Evolutionary conservation across 2,113 vertebrate species (phyloP).

Genomic region (Lophochroa leadbeateri): DNA sequence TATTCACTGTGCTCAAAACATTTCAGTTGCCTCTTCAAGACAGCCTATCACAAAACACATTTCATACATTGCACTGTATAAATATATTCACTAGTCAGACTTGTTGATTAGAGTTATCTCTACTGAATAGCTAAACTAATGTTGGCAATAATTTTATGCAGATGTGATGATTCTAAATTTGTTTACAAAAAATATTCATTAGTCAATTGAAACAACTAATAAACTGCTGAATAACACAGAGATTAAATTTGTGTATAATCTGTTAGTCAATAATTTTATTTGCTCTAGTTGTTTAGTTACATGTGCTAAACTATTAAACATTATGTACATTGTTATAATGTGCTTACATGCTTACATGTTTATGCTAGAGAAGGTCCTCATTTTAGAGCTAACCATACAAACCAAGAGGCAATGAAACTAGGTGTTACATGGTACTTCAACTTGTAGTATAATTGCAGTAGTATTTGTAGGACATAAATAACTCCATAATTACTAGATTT

Average conservation of each 20-base stretch:
- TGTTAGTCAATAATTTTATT: background rate
- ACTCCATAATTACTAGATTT: conserved; percentile 41
- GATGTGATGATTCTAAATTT: background rate
- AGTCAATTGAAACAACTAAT: background rate
- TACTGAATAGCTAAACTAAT: background rate
- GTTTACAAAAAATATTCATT: background rate
- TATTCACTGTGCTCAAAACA: background rate
- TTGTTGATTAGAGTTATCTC: background rate
- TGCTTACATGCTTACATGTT: background rate
- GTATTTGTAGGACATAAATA: conserved; percentile 62
- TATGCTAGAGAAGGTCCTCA: conserved; percentile 9
- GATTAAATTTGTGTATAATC: background rate
- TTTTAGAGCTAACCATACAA: conserved; percentile 24
- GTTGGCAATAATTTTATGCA: background rate
- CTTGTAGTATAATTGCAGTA: conserved; percentile 23
- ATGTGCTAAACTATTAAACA: background rate
- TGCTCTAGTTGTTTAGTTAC: background rate
- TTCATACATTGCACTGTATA: background rate
- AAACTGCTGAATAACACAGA: background rate
- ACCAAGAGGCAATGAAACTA: conserved; percentile 54
- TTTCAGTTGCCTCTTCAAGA: background rate
- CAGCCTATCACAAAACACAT: background rate
- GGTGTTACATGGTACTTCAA: conserved; percentile 29
- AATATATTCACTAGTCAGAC: background rate
- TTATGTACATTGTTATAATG: background rate